Conservation (phyloP, 2,888 invertebrate genomes). For the Ichneumoninae sp. region DNA sequence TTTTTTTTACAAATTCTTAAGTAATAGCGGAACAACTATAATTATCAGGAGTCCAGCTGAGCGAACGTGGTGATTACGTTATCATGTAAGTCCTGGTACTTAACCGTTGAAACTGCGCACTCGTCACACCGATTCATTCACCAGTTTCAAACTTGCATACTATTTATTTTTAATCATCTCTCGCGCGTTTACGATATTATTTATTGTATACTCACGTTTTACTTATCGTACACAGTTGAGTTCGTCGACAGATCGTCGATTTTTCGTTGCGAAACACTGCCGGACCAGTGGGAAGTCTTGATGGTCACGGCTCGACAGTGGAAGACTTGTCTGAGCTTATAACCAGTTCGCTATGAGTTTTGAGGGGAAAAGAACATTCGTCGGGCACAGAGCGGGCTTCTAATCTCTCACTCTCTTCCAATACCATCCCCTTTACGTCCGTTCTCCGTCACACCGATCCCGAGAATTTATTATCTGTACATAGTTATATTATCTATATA, state of each 20-base stretch:
- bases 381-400: conserved; percentile 48
- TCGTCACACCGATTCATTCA: background rate
- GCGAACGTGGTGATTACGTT: background rate
- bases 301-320: conserved; percentile 53
- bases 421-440: conserved; percentile 29
- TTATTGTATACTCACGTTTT: conserved; percentile 47
- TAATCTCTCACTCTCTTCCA: conserved; percentile 52
- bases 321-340: conserved; percentile 47
- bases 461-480: conserved; percentile 26
- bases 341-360: conserved; percentile 35
- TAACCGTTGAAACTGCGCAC: background rate
- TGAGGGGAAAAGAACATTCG: conserved; percentile 37
- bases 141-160: background rate
- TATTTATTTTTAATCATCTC: background rate
- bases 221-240: background rate
- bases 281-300: conserved; percentile 44
- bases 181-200: background rate
- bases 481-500: no score
- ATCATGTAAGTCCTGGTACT: background rate
- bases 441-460: conserved; percentile 17
- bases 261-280: conserved; percentile 34
- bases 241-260: conserved; percentile 6
- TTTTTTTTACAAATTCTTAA: background rate
- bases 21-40: background rate
- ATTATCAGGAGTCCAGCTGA: background rate